Evolutionary conservation across 2,888 invertebrate species (phyloP), one percentile per base, ranked within the genome.

Genomic region (Euclidia mi): DNA sequence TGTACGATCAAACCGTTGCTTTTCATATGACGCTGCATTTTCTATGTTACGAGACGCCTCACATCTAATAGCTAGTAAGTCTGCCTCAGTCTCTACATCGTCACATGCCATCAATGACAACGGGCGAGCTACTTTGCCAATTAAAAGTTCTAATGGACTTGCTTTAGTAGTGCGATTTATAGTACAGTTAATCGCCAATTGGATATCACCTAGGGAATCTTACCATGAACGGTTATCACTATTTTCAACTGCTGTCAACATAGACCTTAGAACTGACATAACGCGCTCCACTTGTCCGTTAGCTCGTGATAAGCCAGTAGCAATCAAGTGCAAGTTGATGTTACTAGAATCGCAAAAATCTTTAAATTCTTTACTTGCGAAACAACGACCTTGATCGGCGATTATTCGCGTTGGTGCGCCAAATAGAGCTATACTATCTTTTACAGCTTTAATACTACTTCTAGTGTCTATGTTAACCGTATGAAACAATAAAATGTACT

Each of bases 111-210:
- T n/a, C n/a, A n/a, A n/a, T n/a, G n/a, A n/a, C n/a, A n/a, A n/a
- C n/a, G n/a, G n/a, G n/a, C n/a, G n/a, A n/a, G n/a, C n/a, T n/a
- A n/a, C n/a, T n/a, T 44, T 56, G 0, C 76, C 76, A 0, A 82
- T 68, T 0, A 82, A 6, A 0, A 76, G 20, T 12, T 85, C 80
- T 0, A 82, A 44, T 0, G 73, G 78, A 28, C 65, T 69, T 0
- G 74, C 56, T 41, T 71, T 73, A 0, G 76, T 80, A 1, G 78
- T 75, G 35, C 71, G 63, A 56, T 81, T 81, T 1, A 81, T n/a
- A n/a, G n/a, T n/a, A n/a, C n/a, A n/a, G n/a, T n/a, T n/a, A n/a
- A n/a, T n/a, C n/a, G n/a, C n/a, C 31, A 1, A 76, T 41, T 81
- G 81, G 3, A 78, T 47, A 2, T 81, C 76, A 3, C 43, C 61